A percentile compares a stretch with the other conserved stretches of the same genome.
Conservation (phyloP, 2,113 vertebrate genomes). For the Alethe diademata region DNA sequence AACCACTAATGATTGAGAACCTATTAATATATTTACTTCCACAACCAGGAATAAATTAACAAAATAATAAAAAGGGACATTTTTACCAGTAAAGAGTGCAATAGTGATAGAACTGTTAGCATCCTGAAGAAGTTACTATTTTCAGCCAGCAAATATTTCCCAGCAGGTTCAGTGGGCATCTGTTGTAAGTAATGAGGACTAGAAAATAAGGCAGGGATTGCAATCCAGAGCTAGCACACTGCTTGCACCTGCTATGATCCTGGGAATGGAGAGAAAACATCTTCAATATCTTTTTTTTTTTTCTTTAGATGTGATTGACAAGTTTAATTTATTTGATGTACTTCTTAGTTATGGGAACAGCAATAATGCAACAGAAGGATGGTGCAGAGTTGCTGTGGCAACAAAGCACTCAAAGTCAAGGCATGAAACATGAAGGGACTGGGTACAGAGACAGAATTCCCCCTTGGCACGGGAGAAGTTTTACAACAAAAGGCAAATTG, state of each 20-base stretch:
- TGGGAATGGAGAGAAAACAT: not conserved
- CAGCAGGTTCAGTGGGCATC: not conserved
- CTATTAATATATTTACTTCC: not conserved
- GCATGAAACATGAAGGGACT: not conserved
- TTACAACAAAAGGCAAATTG: not conserved
- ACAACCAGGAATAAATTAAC: not conserved
- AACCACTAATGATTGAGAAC: not conserved
- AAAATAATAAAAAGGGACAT: not conserved
- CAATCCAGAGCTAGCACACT: not conserved
- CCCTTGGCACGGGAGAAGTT: not conserved
- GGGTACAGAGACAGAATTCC: not conserved
- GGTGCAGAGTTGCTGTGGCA: conserved; percentile 29
- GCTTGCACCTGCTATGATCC: not conserved
- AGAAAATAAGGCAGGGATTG: not conserved
- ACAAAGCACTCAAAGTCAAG: conserved; percentile 27
- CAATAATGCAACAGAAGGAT: conserved; percentile 5
- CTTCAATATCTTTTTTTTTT: not conserved
- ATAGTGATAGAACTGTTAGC: not conserved
- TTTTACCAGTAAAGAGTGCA: not conserved
- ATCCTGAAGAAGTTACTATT: not conserved
- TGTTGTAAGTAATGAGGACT: not conserved
- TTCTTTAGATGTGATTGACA: conserved; percentile 24
- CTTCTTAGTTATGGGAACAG: not conserved
- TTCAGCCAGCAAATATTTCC: not conserved
- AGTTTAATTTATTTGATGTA: conserved; percentile 46